Evolutionary conservation across 2,888 invertebrate genomes (phyloP), one percentile per base, ranked within the genome.

Genomic region (Nezara viridula): DNA sequence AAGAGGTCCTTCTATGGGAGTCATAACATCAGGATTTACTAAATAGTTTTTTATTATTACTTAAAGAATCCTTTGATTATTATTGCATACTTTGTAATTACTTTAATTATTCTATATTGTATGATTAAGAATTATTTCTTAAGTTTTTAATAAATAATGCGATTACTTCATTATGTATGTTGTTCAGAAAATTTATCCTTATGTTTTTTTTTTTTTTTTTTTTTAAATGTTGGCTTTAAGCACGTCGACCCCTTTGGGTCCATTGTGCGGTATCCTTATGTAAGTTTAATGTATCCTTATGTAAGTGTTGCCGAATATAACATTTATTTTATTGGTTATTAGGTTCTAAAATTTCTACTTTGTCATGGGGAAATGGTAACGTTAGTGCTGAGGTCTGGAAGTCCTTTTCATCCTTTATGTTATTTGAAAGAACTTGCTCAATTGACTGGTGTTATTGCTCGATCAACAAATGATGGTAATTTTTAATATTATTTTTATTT

Each of bases 301-400:
- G n/a, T 9, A 40, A 5, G 10, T n/a, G 40, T 81, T 81, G 24
- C 4, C 87, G 73, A 32, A 89, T 73, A 49, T 44, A 89, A 49
- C 24, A 44, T 81, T 32, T 89, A 37, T 86, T 86, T 86, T 88
- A 3, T 47, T 88, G 9, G 87, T 49, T 32, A 90, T 37, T 91
- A 94, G 93, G 93, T 98, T 86, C 95, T 97, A 91, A 95, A 96
- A 91, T 96, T 97, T 91, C 92, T 98, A 81, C 94, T 97, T 88
- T 95, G 96, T 89, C 97, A 98, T 92, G 94, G 96, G 88, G 98
- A 98, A 92, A 96, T 96, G 90, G 94, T 98, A 89, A 96, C 97
- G 92, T 94, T 96, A 91, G 95, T 97, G 88, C 93, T 98, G 86
- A 94, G 97, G 90, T 95, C 95, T 77, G 95, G 95, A 0, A 94